Base-by-base conservation (phyloP, 2,888 invertebrate species). In the Caenorhabditis macrosperma region DNA sequence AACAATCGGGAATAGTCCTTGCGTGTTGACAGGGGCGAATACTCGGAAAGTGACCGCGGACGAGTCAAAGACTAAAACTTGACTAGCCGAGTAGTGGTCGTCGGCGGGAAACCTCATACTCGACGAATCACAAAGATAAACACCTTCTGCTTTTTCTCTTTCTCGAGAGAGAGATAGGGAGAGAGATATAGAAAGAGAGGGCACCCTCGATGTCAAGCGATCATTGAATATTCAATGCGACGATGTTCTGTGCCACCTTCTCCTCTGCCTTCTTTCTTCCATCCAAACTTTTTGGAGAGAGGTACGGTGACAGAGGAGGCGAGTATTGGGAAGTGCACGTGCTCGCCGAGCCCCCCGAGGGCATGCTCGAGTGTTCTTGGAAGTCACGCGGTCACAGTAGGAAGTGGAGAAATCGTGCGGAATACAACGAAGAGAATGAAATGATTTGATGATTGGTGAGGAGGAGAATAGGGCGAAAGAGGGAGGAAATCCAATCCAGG, bases 151-250 rank as follows among this genome's bases (percentile, higher is more conserved):
- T 63, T 12, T 57, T 54, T 44, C 44, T 26, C 15, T 60, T 15
- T 22, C 48, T 50, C 48, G 33, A 48, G 35, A 50, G 35, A 63
- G 7, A 63, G 22, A 33, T 33, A 46, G 22, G 17, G 22, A n/a
- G 35, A 30, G 55, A 57, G 20, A 20, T 9, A 38, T 50, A 26
- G 50, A 26, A 15, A 50, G 15, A 22, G 55, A 33, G 20, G 33
- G 55, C 24, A 22, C 24, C 46, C 46, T 22, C 10, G 54, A 55
- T 67, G 67, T 50, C 69, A 69, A 60, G 52, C 52, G 69, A 69
- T 69, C 69, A 69, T 69, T 69, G 69, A 69, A 69, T 69, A 69
- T 69, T 69, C 69, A 69, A 69, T 50, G 26, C 24, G 57, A 59
- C 41, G 52, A 69, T 69, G 69, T 69, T 69, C 69, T 69, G 33